Percentiles rank a stretch among this genome's conserved stretches.
Evolutionary conservation across 1,140 invertebrate genomes (phyloP).

Genomic region (Drosophila gunungcola): DNA sequence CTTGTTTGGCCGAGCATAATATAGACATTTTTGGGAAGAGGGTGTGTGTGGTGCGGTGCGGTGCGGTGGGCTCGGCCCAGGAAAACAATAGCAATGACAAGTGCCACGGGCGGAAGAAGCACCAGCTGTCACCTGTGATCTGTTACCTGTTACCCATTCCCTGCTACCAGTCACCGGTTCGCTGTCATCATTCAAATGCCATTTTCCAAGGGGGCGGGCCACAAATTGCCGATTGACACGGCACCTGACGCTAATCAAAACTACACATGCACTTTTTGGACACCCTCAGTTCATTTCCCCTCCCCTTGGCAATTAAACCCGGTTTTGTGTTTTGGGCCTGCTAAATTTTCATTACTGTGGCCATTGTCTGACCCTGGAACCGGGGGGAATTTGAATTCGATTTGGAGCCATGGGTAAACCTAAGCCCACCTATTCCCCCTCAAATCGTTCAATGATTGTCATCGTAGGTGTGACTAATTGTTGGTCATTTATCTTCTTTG

Average conservation of each 20-base stretch:
- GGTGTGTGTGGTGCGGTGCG: neutral
- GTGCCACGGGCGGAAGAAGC: constrained; percentile 38
- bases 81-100: constrained; percentile 12
- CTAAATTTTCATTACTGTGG: constrained; percentile 69
- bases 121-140: constrained; percentile 68
- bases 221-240: constrained; percentile 82
- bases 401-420: constrained; percentile 13
- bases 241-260: constrained; percentile 79
- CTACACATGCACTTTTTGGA: constrained; percentile 48
- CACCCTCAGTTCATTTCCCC: constrained; percentile 1
- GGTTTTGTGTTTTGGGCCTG: constrained; percentile 34
- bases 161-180: constrained; percentile 27
- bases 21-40: constrained; percentile 55
- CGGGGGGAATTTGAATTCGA: constrained; percentile 40
- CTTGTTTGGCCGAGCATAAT: constrained; percentile 75
- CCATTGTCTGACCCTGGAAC: constrained; percentile 46
- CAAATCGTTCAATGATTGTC: constrained; percentile 75
- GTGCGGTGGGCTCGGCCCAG: constrained; percentile 15
- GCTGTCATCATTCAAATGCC: constrained; percentile 81
- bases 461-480: constrained; percentile 83
- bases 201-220: constrained; percentile 36
- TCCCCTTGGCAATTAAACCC: constrained; percentile 54
- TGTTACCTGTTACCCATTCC: constrained; percentile 16
- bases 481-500: constrained; percentile 79
- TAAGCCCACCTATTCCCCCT: neutral